Evolutionary conservation across 2,113 vertebrate species (phyloP).

Genomic region (Sinocyclocheilus anophthalmus): DNA sequence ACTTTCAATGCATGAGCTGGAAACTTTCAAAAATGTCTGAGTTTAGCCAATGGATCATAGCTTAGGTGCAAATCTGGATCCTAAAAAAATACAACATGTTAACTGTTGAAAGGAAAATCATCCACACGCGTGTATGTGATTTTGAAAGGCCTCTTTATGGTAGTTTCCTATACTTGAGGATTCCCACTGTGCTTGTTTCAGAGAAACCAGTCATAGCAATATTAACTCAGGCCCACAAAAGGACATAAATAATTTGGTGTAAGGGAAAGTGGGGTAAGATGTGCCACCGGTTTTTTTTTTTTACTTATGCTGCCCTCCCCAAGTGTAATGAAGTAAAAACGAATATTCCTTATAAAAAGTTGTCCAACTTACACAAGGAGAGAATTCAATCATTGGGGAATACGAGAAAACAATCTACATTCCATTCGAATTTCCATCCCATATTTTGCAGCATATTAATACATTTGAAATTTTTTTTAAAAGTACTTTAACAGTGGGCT

Average conservation of each 20-base stretch:
- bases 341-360: not conserved
- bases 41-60: slow-evolving; percentile 4
- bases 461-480: no score
- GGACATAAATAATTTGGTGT: not conserved
- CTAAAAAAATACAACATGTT: slow-evolving; percentile 12
- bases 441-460: no score
- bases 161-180: slow-evolving; percentile 18
- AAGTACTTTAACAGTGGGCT: no score
- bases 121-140: not conserved
- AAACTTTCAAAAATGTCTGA: not conserved
- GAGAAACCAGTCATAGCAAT: slow-evolving; percentile 13
- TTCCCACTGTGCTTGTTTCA: slow-evolving; percentile 34
- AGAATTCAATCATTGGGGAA: not conserved
- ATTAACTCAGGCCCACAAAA: slow-evolving; percentile 9
- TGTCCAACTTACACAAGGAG: not conserved
- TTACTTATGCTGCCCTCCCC: not conserved
- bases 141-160: slow-evolving; percentile 24
- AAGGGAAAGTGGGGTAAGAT: no score
- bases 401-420: not conserved
- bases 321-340: not conserved
- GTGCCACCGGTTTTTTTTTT: not conserved
- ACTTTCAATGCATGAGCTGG: not conserved
- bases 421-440: not conserved
- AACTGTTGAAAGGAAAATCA: slow-evolving; percentile 8
- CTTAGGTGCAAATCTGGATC: slow-evolving; percentile 8